Evolutionary conservation across 2,888 invertebrate genomes (phyloP).

Genomic region (Napeogenes inachia): DNA sequence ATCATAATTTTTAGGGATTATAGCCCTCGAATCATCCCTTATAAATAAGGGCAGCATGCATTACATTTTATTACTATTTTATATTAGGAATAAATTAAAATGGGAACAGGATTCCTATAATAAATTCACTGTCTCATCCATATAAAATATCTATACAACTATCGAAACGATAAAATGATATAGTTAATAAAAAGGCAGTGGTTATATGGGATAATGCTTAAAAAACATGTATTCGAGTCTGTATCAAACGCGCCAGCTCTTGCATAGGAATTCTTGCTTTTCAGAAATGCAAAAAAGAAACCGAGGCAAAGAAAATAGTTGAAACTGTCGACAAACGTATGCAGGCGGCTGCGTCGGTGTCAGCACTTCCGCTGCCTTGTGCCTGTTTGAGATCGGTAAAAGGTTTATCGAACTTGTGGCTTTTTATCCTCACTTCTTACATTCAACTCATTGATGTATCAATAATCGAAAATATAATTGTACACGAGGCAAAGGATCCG

Average conservation of each 20-base stretch:
- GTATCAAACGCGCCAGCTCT: not conserved
- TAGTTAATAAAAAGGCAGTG: no score
- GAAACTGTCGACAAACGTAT: conserved; percentile 15
- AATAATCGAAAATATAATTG: no score
- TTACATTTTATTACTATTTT: conserved; percentile 4
- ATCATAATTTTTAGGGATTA: conserved; percentile 18
- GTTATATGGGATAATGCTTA: no score
- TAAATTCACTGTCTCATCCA: no score
- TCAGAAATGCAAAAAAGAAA: conserved; percentile 4
- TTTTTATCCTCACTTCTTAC: conserved; percentile 14
- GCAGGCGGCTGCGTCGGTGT: conserved; percentile 41
- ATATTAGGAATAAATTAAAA: not conserved
- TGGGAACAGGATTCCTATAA: no score
- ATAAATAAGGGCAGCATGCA: not conserved
- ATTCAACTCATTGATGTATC: not conserved
- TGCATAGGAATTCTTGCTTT: conserved; percentile 2
- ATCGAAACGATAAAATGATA: no score
- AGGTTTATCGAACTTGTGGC: conserved; percentile 13
- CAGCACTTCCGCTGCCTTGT: conserved; percentile 36
- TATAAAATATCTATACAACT: no score
- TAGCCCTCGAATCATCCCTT: conserved; percentile 5
- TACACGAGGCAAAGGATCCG: no score
- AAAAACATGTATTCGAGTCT: not conserved
- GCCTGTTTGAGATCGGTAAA: conserved; percentile 29
- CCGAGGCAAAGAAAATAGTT: conserved; percentile 5